These are phyloP conservation scores for Phaedon cochleariae DNA, from an alignment of 2,888 invertebrate genomes.

Conservation along the genomic window DNA sequence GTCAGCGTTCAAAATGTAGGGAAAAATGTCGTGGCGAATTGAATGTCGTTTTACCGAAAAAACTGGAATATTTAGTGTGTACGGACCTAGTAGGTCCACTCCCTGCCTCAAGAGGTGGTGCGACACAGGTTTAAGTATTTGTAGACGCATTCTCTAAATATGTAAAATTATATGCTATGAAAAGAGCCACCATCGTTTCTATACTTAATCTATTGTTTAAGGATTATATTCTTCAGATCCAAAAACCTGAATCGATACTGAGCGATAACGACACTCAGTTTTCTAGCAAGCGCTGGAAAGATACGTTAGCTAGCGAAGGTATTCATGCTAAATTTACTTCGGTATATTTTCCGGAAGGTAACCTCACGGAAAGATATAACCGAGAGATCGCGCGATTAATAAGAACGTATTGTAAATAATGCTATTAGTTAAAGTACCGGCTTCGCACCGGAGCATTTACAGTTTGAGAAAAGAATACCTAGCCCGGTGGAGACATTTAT, in stretches of 20 bases:
- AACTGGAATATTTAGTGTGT: slow-evolving; percentile 6
- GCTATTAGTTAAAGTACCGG: no score
- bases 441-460: no score
- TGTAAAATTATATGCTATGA: slow-evolving; percentile 8
- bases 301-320: neutral
- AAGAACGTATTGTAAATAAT: no score
- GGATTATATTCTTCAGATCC: slow-evolving; percentile 4
- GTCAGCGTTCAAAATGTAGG: slow-evolving; percentile 16
- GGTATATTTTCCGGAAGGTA: slow-evolving; percentile 22
- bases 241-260: slow-evolving; percentile 1
- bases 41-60: slow-evolving; percentile 2
- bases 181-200: neutral
- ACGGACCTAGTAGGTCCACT: slow-evolving; percentile 25
- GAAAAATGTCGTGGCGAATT: slow-evolving; percentile 18
- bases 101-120: slow-evolving; percentile 11
- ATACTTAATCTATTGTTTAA: slow-evolving; percentile 5
- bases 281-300: slow-evolving; percentile 8
- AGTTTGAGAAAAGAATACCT: no score
- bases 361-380: no score
- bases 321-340: slow-evolving; percentile 7
- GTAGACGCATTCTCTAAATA: slow-evolving; percentile 22
- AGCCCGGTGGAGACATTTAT: no score
- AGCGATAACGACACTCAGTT: slow-evolving; percentile 15
- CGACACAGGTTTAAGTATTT: slow-evolving; percentile 8
- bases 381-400: no score